Base-by-base conservation (phyloP, 35 echinoderm and acorn worm genomes). In the Stichopus chloronotus region DNA sequence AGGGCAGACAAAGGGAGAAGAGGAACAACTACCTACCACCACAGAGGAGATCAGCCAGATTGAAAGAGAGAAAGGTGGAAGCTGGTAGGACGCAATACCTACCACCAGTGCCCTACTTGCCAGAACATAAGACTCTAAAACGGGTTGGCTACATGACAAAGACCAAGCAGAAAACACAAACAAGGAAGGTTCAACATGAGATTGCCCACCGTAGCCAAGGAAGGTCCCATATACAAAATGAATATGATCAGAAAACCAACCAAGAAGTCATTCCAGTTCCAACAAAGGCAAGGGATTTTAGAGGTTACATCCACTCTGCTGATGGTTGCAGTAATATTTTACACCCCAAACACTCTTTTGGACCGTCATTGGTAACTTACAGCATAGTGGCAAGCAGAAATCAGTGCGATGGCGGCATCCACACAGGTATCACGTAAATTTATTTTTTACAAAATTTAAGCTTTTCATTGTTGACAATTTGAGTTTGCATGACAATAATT, bases 1-100 rank as follows among this genome's bases (percentile, higher is more conserved):
- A 83, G 80, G 25, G 24, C 19, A 83, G 87, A 63, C 55, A 6
- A 63, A 65, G 61, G 24, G 59, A 54, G 20, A 52, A 63, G 22
- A 72, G 60, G 6, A 19, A 71, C 52, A 72, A 54, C 55, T 71
- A 89, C 87, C 23, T 63, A 25, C 60, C 87, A 12, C 57, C 57
- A 59, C 87, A 63, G 55, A 58, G 87, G 20, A 59, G 59, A 63
- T 89, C 87, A 43, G 87, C 60, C 5, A 89, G 87, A 52, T 17
- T 89, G 65, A 89, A 89, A 61, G 57, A 89, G 87, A 89, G 61
- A 63, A 71, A 69, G 6, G 2, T 89, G 9, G 59, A 11, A 9
- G n/a, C 6, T 54, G 30, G 30, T 43, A 43, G 30, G 30, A 89
- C 53, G 71, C 21, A 24, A 89, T 53, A 54, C 8, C 23, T 43